phyloP scores from a whole-genome alignment of 53 echinoderm and acorn worm genomes.

The Antedon mediterranea region DNA sequence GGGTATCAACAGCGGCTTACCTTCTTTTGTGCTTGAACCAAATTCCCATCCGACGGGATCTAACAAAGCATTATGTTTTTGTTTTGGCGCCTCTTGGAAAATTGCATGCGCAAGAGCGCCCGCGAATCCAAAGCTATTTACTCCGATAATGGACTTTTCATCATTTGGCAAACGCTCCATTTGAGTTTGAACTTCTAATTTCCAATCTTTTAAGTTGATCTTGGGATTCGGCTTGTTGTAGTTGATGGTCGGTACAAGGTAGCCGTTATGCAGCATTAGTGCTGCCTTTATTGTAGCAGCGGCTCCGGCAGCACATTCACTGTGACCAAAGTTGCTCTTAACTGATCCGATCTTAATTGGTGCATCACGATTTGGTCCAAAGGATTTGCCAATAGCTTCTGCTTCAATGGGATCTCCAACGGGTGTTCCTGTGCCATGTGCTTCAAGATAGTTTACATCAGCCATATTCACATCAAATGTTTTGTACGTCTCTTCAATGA shows the following conservation, averaged over 20 bases:
- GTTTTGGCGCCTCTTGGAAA: slow-evolving; percentile 19
- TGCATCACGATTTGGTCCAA: slow-evolving; percentile 24
- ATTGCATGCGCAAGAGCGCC: slow-evolving; percentile 83
- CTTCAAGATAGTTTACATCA: slow-evolving; percentile 68
- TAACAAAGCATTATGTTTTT: neutral
- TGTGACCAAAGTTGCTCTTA: slow-evolving; percentile 95
- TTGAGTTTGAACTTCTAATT: slow-evolving; percentile 51
- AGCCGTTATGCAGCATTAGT: slow-evolving; percentile 68
- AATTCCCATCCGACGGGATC: slow-evolving; percentile 50
- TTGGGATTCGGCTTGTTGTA: slow-evolving; percentile 64
- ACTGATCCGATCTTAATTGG: slow-evolving; percentile 86
- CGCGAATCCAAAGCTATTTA: slow-evolving; percentile 93
- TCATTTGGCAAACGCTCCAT: slow-evolving; percentile 23
- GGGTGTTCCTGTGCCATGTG: slow-evolving; percentile 92
- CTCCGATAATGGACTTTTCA: neutral
- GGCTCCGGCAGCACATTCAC: slow-evolving; percentile 74
- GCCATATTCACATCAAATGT: slow-evolving; percentile 62
- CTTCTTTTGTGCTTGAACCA: slow-evolving; percentile 32
- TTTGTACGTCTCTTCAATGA: slow-evolving; percentile 67
- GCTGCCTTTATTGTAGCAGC: slow-evolving; percentile 85
- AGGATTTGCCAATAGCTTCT: slow-evolving; percentile 65
- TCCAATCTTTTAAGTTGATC: slow-evolving; percentile 54
- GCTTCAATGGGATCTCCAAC: slow-evolving; percentile 96
- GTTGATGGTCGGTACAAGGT: slow-evolving; percentile 75
- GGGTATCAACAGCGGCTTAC: slow-evolving; percentile 50